Conservation (phyloP, 1,140 invertebrate species). For the Spodoptera frugiperda region DNA sequence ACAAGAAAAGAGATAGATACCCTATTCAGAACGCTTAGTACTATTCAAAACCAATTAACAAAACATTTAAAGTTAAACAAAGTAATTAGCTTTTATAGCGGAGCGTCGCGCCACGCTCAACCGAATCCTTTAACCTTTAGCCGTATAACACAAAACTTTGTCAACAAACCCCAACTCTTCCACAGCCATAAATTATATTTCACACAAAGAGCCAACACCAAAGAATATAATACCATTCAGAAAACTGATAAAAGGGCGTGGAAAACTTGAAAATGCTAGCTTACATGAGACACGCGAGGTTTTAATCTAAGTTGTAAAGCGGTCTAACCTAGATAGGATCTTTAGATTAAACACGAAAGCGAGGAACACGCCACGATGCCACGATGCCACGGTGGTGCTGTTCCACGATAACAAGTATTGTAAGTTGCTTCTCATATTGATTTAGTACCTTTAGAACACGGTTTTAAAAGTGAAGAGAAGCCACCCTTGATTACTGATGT, state of each 20-base stretch:
- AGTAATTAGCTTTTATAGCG: conserved; percentile 6
- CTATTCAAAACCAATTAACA: background rate
- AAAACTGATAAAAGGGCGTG: conserved; percentile 6
- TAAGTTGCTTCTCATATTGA: conserved; percentile 2
- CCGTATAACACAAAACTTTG: conserved; percentile 21
- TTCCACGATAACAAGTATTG: conserved; percentile 16
- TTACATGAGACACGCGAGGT: conserved; percentile 37
- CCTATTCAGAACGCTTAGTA: too few species aligned
- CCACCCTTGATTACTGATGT: too few species aligned
- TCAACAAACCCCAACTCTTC: conserved; percentile 11
- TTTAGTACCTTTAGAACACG: background rate
- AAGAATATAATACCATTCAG: conserved; percentile 6
- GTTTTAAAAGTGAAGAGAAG: too few species aligned
- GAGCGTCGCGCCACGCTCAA: background rate
- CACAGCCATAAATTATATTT: conserved; percentile 25
- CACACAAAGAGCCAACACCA: conserved; percentile 7
- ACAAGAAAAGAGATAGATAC: too few species aligned
- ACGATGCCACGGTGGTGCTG: conserved; percentile 2
- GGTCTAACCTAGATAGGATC: conserved; percentile 21
- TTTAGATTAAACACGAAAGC: conserved; percentile 28
- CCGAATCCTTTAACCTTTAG: background rate
- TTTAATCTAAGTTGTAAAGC: conserved; percentile 36
- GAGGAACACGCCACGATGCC: conserved; percentile 7
- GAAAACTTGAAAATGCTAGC: conserved; percentile 24
- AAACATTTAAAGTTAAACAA: background rate